Base-by-base conservation (phyloP, 2,888 invertebrate species). In the Listrodromus nycthemerus region DNA sequence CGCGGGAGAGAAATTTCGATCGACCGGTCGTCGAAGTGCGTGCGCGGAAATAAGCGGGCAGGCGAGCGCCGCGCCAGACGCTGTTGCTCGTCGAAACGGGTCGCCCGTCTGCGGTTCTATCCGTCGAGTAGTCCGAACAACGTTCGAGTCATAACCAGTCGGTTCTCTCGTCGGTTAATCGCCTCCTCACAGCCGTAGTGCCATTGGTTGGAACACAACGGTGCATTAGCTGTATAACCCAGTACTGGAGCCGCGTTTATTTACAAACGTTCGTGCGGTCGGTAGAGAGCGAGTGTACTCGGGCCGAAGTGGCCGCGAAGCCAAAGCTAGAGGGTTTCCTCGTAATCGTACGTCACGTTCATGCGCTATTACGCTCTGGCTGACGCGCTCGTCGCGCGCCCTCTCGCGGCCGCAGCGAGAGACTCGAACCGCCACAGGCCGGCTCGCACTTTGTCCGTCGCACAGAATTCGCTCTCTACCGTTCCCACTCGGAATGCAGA, bases 261-360 rank as follows among this genome's bases (percentile, higher is more conserved):
- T 82, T 77, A 50, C 50, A 73, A 73, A 77, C 66, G 73, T 77
- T 73, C 58, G 61, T 71, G 82, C 82, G 82, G 61, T 77, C 61
- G 73, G 61, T 67, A 41, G 41, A 41, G 41, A 41, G 41, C 1
- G 41, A 48, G 70, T 3, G 41, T 55, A 76, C 58, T 69, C 27
- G 67, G 27, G 33, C 19, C 65, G 52, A 37, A 65, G 24, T 21
- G 66, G 30, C 45, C 21, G 66, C 41, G 24, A 30, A 30, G 27
- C 41, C 19, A 27, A 65, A 52, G 65, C 55, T 30, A 66, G 66
- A 74, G 77, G 66, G 58, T 77, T 82, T 65, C 67, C 82, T 82
- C 77, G 83, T 85, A 83, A 86, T 84, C 83, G 85, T 85, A 83
- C 80, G 83, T 86, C 83, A 85, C 80, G 85, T 82, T 82, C 78